A percentile compares a stretch with the other conserved stretches of the same genome.
phyloP scores from a whole-genome alignment of 2,888 invertebrate genomes.

The Polydrusus cervinus region DNA sequence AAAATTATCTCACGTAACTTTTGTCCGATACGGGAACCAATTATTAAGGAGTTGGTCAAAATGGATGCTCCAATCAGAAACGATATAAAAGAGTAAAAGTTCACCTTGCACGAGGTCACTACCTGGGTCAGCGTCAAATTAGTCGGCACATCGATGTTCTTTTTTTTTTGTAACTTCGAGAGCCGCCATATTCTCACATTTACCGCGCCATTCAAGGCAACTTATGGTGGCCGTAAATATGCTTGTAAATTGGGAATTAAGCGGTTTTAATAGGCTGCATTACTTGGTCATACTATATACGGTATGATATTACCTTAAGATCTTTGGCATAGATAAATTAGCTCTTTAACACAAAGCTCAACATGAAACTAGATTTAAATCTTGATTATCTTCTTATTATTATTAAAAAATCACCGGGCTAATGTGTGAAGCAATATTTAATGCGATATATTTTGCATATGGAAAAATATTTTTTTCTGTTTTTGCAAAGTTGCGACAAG shows the following conservation, averaged over 20 bases:
- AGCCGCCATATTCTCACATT: conserved; percentile 36
- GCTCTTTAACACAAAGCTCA: conserved; percentile 21
- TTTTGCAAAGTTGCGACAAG: no score
- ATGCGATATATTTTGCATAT: no score
- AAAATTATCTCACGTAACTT: not conserved
- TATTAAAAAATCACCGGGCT: not conserved
- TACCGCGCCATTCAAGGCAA: conserved; percentile 35
- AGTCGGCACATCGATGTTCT: conserved; percentile 19
- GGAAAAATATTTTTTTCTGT: no score
- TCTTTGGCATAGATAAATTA: conserved; percentile 33
- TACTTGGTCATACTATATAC: conserved; percentile 30
- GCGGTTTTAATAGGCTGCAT: conserved; percentile 32
- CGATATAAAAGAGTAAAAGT: conserved; percentile 54
- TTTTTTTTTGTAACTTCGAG: conserved; percentile 27
- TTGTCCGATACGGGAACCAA: conserved; percentile 72
- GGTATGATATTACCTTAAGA: conserved; percentile 16
- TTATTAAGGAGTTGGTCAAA: conserved; percentile 71
- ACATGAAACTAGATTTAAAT: conserved; percentile 17
- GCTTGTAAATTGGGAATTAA: conserved; percentile 29
- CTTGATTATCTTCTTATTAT: not conserved
- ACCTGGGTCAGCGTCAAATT: conserved; percentile 27
- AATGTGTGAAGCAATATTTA: not conserved
- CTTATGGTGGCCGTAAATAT: conserved; percentile 23
- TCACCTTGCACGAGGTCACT: conserved; percentile 28
- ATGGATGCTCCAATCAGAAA: conserved; percentile 77